phyloP scores from a whole-genome alignment of 2,888 invertebrate genomes.

The Lutraria lutraria region DNA sequence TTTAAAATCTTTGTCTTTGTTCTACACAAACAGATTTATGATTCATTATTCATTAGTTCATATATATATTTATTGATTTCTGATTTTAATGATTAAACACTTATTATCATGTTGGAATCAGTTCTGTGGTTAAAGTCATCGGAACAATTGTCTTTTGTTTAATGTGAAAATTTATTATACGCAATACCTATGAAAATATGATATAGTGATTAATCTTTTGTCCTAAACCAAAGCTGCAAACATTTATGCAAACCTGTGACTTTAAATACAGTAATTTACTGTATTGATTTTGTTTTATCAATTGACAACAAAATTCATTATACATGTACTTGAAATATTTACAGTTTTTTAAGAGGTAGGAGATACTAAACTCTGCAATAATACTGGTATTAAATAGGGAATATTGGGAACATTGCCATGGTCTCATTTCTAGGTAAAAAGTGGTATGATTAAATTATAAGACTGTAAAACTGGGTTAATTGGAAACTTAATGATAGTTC shows the following conservation, averaged over 20 bases:
- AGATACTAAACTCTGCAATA: too few species aligned
- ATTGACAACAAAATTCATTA: background rate
- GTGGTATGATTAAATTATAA: too few species aligned
- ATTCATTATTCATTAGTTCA: background rate
- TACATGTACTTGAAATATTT: too few species aligned
- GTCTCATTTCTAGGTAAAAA: too few species aligned
- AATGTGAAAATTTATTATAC: background rate
- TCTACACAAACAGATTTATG: background rate
- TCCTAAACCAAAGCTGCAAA: background rate
- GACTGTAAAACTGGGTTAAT: too few species aligned
- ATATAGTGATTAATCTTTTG: background rate
- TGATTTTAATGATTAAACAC: slow-evolving; percentile 13
- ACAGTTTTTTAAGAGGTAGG: too few species aligned
- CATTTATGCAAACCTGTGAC: background rate
- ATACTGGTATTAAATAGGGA: too few species aligned
- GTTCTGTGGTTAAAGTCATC: background rate
- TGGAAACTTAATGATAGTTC: too few species aligned
- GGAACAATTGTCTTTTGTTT: slow-evolving; percentile 15
- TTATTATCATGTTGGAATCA: slow-evolving; percentile 19
- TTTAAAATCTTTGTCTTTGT: background rate
- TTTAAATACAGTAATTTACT: background rate
- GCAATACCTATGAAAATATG: background rate
- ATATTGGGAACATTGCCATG: too few species aligned
- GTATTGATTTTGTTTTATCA: background rate
- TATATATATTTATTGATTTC: slow-evolving; percentile 3